phyloP scores from a whole-genome alignment of 1,140 invertebrate species.

The Acromyrmex heyeri region DNA sequence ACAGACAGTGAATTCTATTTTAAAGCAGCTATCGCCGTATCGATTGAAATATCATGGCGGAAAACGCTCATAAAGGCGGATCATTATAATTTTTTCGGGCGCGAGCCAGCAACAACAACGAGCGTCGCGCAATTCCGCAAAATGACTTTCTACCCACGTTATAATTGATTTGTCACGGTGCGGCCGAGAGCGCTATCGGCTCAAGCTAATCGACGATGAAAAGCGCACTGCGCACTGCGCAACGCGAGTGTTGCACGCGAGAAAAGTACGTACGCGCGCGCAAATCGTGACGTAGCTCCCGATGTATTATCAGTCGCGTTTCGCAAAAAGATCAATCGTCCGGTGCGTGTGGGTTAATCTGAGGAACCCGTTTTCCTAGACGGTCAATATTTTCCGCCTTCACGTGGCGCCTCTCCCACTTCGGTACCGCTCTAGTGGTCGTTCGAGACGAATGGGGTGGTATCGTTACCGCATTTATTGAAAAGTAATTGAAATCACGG shows the following conservation, averaged over 20 bases:
- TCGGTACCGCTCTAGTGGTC: not conserved
- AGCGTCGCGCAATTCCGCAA: constrained; percentile 61
- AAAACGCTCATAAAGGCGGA: constrained; percentile 51
- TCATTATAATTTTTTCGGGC: constrained; percentile 48
- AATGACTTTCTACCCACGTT: constrained; percentile 65
- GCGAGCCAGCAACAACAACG: constrained; percentile 33
- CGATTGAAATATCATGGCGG: constrained; percentile 54
- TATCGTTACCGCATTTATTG: constrained; percentile 58
- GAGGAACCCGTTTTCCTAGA: constrained; percentile 79
- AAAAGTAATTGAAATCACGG: constrained; percentile 72
- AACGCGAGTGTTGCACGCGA: constrained; percentile 28
- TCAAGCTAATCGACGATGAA: constrained; percentile 69
- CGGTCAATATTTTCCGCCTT: constrained; percentile 80
- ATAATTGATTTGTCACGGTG: constrained; percentile 72
- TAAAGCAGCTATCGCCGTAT: constrained; percentile 28
- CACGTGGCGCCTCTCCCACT: constrained; percentile 78
- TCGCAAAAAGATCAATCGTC: constrained; percentile 79
- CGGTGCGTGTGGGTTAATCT: constrained; percentile 80
- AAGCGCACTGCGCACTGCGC: constrained; percentile 46
- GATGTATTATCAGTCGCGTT: constrained; percentile 75
- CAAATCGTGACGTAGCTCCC: constrained; percentile 55
- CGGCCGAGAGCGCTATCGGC: constrained; percentile 59
- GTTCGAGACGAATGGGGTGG: constrained; percentile 32
- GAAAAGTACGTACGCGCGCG: constrained; percentile 19
- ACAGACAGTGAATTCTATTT: constrained; percentile 39